A percentile compares a stretch with the other conserved stretches of the same genome.
Evolutionary conservation across 2,888 invertebrate genomes (phyloP).

Genomic region (Orchesellides sinensis): DNA sequence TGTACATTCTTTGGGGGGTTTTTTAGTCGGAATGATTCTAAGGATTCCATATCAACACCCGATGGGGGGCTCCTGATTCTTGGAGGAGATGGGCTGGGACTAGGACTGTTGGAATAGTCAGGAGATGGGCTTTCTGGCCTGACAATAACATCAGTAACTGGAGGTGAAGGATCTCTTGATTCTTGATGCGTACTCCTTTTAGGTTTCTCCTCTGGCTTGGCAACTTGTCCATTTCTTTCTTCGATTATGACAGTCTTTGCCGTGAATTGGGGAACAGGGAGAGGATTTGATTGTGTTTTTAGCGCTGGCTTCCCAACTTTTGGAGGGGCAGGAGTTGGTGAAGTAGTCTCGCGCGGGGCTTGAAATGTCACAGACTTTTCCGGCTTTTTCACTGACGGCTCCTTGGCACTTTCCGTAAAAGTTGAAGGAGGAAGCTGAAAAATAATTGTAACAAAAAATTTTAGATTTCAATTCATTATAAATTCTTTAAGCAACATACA

Average conservation of each 20-base stretch:
- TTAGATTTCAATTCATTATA: neutral
- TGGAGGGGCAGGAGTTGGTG: conserved; percentile 35
- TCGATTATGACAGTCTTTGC: conserved; percentile 68
- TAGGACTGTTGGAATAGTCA: conserved; percentile 78
- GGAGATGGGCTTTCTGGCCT: conserved; percentile 79
- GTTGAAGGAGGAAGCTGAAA: conserved; percentile 60
- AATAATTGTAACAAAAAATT: neutral
- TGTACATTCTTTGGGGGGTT: conserved; percentile 82
- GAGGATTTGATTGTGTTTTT: conserved; percentile 11
- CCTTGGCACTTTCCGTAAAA: conserved; percentile 47
- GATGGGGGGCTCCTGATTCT: conserved; percentile 42
- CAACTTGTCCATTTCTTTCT: conserved; percentile 55
- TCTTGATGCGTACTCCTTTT: neutral
- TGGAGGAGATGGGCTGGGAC: conserved; percentile 69
- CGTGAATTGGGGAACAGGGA: conserved; percentile 47
- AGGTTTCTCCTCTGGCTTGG: neutral
- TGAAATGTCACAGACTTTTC: conserved; percentile 51
- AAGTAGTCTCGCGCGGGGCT: neutral
- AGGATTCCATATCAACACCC: conserved; percentile 84
- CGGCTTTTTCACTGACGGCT: conserved; percentile 29
- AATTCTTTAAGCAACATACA: neutral
- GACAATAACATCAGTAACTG: neutral
- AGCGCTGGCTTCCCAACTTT: conserved; percentile 15
- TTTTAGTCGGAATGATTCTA: conserved; percentile 86
- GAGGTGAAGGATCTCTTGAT: conserved; percentile 22